A percentile compares a stretch with the other conserved stretches of the same genome.
These are phyloP conservation scores for Karalla daura DNA, from an alignment of 2,797 vertebrate genomes.

Conservation along the genomic window DNA sequence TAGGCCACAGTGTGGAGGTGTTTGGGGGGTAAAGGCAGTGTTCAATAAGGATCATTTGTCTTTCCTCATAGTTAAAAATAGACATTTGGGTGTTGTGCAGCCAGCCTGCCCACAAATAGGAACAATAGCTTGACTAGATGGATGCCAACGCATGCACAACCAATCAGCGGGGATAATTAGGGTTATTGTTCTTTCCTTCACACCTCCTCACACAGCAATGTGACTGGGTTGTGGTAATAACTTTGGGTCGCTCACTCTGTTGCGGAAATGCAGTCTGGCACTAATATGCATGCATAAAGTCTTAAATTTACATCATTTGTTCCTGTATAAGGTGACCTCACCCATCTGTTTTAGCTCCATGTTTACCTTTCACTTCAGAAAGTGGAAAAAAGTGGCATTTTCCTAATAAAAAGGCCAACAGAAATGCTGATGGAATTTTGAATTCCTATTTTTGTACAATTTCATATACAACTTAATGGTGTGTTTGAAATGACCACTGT, in stretches of 20 bases:
- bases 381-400: not conserved
- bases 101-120: slow-evolving; percentile 41
- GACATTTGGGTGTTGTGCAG: slow-evolving; percentile 24
- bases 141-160: slow-evolving; percentile 53
- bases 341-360: not conserved
- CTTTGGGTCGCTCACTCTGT: slow-evolving; percentile 16
- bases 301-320: slow-evolving; percentile 5
- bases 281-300: slow-evolving; percentile 10
- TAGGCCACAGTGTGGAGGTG: slow-evolving; percentile 35
- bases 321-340: not conserved
- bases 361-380: not conserved
- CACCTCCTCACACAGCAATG: slow-evolving; percentile 23
- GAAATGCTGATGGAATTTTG: not conserved
- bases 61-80: slow-evolving; percentile 61
- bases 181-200: slow-evolving; percentile 63
- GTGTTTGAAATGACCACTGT: too few species aligned
- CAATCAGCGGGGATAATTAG: slow-evolving; percentile 61
- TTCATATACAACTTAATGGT: not conserved
- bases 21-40: slow-evolving; percentile 15
- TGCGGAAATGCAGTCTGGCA: slow-evolving; percentile 19
- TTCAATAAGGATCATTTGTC: slow-evolving; percentile 38
- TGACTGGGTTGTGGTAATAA: slow-evolving; percentile 49
- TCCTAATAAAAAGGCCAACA: too few species aligned
- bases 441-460: not conserved
- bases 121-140: slow-evolving; percentile 53